Evolutionary conservation across 2,113 vertebrate genomes (phyloP).

Genomic region (Illadopsis cleaveri): DNA sequence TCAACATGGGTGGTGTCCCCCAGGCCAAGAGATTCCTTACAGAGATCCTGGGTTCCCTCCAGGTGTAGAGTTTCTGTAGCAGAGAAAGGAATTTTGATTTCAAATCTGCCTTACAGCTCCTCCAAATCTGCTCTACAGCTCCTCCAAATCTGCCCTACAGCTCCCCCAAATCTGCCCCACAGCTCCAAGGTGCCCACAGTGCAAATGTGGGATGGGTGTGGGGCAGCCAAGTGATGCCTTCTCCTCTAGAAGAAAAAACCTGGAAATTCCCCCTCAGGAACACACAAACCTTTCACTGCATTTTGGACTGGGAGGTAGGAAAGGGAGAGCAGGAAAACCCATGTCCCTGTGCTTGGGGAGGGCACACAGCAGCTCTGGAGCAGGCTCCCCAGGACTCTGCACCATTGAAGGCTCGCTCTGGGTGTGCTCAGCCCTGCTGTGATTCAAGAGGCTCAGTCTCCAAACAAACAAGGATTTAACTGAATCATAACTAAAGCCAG

Average conservation of each 20-base stretch:
- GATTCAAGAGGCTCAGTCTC: not conserved
- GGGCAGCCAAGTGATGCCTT: not conserved
- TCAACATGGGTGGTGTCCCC: not conserved
- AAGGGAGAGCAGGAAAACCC: not conserved
- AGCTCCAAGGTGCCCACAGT: not conserved
- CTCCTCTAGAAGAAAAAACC: not conserved
- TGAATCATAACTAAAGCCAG: not conserved
- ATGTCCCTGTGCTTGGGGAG: not conserved
- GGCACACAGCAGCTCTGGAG: not conserved
- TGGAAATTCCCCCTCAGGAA: not conserved
- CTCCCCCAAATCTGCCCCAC: not conserved
- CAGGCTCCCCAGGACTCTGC: not conserved
- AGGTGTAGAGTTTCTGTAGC: not conserved
- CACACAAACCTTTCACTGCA: not conserved
- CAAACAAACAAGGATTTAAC: constrained; percentile 24
- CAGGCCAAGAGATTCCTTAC: not conserved
- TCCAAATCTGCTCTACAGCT: not conserved
- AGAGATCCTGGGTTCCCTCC: not conserved
- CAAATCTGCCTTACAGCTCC: not conserved
- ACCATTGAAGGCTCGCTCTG: rapidly evolving
- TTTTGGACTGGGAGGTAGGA: not conserved
- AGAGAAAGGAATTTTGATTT: not conserved
- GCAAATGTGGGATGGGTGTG: not conserved
- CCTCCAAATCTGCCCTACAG: too few species aligned
- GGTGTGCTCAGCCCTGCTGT: not conserved